Base-by-base conservation (phyloP, 2,113 vertebrate species). In the Alouatta palliata region DNA sequence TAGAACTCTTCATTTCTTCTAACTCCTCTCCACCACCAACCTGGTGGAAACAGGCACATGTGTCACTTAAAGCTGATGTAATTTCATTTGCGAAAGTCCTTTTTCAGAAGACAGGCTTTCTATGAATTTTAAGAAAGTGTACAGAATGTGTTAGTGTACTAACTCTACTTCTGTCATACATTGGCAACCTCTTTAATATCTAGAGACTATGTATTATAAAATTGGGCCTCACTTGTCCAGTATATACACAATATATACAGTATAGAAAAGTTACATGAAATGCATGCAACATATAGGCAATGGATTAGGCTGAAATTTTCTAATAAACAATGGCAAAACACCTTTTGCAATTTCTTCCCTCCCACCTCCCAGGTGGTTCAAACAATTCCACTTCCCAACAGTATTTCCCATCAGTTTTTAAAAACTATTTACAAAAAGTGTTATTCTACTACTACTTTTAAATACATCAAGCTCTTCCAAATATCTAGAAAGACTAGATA, bases 161-260 rank as follows among this genome's bases (percentile, higher is more conserved):
- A 92, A 96, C 94, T 91, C 90, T 94, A 95, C 84, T 91, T 93
- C 85, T 91, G 77, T 96, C 90, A 96, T 97, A 91, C 87, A 81
- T 35, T 95, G 92, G 90, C 90, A 96, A 97, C 92, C 89, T 97
- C 86, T 88, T 97, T 76, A 96, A 95, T 90, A 93, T 79, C 96
- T 87, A 91, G 85, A 87, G 54, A 94, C 68, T 95, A 95, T 86
- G 61, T 93, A 93, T 88, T 87, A 75, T n/a, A 85, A 91, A 89
- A 82, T 82, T 61, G 52, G 89, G 89, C 93, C 90, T n/a, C 32
- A 76, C 76, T 73, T 82, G 91, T 95, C 87, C 90, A 52, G 11
- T 95, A 84, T 95, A 77, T 97, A 87, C 25, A 95, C 68, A 96
- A n/a, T 91, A 95, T 94, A 88, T 88, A 94, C 82, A 94, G 16